Conservation (phyloP, 2,888 invertebrate genomes). For the Oeneis ivallda region DNA sequence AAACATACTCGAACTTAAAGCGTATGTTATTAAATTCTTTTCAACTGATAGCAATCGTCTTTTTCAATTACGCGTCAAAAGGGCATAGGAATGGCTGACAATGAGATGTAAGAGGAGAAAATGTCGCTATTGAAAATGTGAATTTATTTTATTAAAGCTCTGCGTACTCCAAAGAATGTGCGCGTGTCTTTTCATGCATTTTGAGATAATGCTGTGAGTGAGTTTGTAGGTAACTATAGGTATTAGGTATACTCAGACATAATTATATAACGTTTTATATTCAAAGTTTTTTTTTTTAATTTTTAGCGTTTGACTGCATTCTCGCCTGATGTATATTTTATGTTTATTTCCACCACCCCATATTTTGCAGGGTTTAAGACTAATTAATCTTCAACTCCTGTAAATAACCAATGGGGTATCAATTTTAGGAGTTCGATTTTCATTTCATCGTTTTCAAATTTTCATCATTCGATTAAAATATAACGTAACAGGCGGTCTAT, state of each 20-base stretch:
- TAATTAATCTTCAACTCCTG: too few species aligned
- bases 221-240: background rate
- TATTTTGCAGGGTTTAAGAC: too few species aligned
- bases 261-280: background rate
- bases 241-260: background rate
- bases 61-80: slow-evolving; percentile 75
- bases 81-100: slow-evolving; percentile 71
- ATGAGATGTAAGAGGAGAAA: slow-evolving; percentile 61
- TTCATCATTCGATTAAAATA: background rate
- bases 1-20: slow-evolving; percentile 55
- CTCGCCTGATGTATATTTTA: too few species aligned
- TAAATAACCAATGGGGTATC: background rate
- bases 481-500: background rate
- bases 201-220: slow-evolving; percentile 23
- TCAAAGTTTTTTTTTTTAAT: too few species aligned
- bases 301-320: too few species aligned
- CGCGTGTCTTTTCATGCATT: slow-evolving; percentile 39
- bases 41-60: slow-evolving; percentile 73
- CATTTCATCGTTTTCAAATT: too few species aligned
- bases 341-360: too few species aligned
- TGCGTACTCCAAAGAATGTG: slow-evolving; percentile 43
- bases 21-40: slow-evolving; percentile 78
- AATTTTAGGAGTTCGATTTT: background rate
- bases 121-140: slow-evolving; percentile 65
- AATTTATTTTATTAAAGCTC: slow-evolving; percentile 66